phyloP scores from a whole-genome alignment of 2,113 vertebrate genomes.

The Hyperopisus bebe region DNA sequence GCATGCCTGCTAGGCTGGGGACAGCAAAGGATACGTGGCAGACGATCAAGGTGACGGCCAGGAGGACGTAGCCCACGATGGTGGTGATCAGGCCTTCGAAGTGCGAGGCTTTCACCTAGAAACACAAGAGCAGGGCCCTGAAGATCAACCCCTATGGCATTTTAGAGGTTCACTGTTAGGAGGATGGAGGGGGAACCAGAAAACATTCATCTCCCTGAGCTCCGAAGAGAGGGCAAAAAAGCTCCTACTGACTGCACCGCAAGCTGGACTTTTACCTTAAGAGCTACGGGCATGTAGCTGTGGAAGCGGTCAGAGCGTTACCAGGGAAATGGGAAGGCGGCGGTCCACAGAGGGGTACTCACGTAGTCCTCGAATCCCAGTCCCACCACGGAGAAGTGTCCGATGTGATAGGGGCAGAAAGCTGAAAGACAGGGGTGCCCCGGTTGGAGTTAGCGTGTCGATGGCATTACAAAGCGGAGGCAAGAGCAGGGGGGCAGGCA shows the following conservation, averaged over 20 bases:
- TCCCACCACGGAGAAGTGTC: conserved; percentile 91
- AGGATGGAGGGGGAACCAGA: background rate
- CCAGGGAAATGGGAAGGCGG: background rate
- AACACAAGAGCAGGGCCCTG: conserved; percentile 23
- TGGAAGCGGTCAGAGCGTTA: background rate
- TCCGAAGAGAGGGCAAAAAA: background rate
- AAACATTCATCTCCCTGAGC: background rate
- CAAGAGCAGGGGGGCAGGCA: background rate
- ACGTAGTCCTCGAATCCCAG: conserved; percentile 91
- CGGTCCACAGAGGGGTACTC: conserved; percentile 54
- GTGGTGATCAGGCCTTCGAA: conserved; percentile 94
- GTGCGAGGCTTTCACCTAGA: conserved; percentile 85
- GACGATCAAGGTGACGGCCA: conserved; percentile 83
- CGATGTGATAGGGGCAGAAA: conserved; percentile 94
- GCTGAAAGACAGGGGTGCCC: conserved; percentile 55
- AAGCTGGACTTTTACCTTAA: background rate
- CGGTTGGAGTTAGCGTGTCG: background rate
- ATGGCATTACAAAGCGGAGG: background rate
- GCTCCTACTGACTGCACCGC: background rate
- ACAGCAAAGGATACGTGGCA: conserved; percentile 86
- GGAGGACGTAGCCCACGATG: conserved; percentile 86
- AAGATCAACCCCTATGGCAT: background rate
- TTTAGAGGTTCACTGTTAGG: background rate
- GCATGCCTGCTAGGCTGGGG: background rate
- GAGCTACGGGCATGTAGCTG: background rate